A percentile compares a stretch with the other conserved stretches of the same genome.
Conservation (phyloP, 2,113 vertebrate species). For the Lagopus leucura region DNA sequence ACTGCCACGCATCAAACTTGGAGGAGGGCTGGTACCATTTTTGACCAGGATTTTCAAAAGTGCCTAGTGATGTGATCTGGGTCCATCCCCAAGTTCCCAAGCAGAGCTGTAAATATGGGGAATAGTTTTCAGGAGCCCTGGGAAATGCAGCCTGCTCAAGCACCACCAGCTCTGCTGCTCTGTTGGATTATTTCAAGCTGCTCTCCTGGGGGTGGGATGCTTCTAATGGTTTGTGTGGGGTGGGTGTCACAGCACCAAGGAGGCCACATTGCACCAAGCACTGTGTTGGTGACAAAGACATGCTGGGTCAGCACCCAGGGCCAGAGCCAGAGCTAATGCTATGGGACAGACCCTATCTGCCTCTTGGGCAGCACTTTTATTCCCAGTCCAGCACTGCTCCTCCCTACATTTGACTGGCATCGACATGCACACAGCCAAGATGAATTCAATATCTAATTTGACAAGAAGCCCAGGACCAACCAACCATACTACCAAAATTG, state of each 20-base stretch:
- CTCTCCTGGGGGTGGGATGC: background rate
- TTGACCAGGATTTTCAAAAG: background rate
- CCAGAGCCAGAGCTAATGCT: background rate
- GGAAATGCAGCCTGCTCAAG: background rate
- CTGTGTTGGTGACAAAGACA: fast-evolving
- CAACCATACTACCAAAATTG: background rate
- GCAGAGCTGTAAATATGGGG: background rate
- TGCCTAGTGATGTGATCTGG: background rate
- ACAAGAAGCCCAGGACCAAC: background rate
- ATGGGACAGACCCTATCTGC: background rate
- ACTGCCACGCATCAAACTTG: background rate
- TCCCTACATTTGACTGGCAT: constrained; percentile 6
- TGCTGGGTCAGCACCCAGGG: background rate
- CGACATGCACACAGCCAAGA: background rate
- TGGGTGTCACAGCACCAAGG: background rate
- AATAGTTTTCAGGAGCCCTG: background rate
- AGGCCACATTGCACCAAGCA: background rate
- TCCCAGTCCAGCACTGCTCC: constrained; percentile 8
- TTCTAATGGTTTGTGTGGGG: background rate
- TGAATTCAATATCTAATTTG: background rate
- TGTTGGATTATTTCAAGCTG: background rate
- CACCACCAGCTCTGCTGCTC: background rate
- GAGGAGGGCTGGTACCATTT: background rate
- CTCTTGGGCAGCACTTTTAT: background rate
- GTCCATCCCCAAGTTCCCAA: background rate